A percentile compares a stretch with the other conserved stretches of the same genome.
phyloP scores from a whole-genome alignment of 2,113 vertebrate genomes.

The Gobio gobio region DNA sequence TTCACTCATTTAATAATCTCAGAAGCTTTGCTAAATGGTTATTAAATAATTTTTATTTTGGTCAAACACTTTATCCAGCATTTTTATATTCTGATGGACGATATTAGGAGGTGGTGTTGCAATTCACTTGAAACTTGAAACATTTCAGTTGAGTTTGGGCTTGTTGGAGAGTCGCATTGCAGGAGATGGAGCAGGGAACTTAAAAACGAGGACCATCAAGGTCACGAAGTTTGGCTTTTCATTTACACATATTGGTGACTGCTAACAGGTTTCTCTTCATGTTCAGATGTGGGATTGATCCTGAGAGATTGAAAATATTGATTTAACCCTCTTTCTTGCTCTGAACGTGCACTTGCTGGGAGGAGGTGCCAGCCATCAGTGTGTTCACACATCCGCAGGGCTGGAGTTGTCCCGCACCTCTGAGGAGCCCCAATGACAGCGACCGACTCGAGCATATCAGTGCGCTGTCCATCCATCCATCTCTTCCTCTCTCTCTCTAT shows the following conservation, averaged over 20 bases:
- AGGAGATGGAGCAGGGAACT: constrained; percentile 64
- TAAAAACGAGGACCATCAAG: constrained; percentile 52
- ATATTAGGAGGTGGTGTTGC: no score
- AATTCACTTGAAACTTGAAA: constrained; percentile 43
- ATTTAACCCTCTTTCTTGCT: constrained; percentile 86
- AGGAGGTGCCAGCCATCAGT: constrained; percentile 85
- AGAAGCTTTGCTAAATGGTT: not conserved
- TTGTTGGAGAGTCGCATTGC: constrained; percentile 35
- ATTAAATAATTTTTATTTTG: not conserved
- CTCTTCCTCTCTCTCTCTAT: constrained; percentile 29
- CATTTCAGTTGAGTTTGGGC: constrained; percentile 31
- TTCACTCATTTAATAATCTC: no score
- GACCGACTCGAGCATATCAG: constrained; percentile 87
- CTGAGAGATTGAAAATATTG: constrained; percentile 99
- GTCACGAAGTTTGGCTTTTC: constrained; percentile 93
- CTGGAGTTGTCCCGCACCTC: constrained; percentile 84
- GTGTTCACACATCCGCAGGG: constrained; percentile 89
- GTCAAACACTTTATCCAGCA: not conserved
- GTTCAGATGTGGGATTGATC: constrained; percentile 95
- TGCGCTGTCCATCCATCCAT: constrained; percentile 75
- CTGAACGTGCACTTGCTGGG: constrained; percentile 85
- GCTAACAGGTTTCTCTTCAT: constrained; percentile 93
- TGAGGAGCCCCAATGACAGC: constrained; percentile 94
- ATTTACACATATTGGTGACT: constrained; percentile 92
- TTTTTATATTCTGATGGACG: not conserved